Evolutionary conservation across 2,113 vertebrate genomes (phyloP).

Genomic region (Trematomus loennbergii): DNA sequence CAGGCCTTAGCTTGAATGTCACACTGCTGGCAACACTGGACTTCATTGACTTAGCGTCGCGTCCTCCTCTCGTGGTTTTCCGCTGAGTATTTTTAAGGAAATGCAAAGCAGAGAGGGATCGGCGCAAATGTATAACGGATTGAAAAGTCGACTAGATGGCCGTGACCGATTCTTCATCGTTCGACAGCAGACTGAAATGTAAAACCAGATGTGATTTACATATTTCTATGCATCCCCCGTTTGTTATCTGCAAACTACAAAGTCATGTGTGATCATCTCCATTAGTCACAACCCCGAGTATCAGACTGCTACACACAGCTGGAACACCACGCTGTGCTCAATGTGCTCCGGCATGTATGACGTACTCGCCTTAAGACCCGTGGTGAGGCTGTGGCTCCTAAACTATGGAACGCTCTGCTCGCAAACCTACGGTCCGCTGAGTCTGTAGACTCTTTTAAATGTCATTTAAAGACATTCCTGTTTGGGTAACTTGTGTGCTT

Average conservation of each 20-base stretch:
- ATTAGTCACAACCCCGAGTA: background rate
- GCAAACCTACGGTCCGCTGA: no score
- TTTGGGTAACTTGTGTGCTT: no score
- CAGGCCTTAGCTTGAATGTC: slow-evolving; percentile 69
- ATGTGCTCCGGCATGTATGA: background rate
- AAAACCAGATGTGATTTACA: slow-evolving; percentile 27
- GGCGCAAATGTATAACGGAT: slow-evolving; percentile 10
- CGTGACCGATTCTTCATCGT: slow-evolving; percentile 16
- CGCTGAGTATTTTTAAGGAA: slow-evolving; percentile 15
- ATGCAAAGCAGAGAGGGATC: slow-evolving; percentile 18
- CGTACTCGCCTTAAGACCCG: no score
- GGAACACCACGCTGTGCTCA: background rate
- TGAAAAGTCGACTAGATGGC: slow-evolving; percentile 17
- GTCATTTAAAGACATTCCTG: no score
- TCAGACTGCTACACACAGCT: background rate
- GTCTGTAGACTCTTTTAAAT: no score
- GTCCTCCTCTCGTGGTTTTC: slow-evolving; percentile 46
- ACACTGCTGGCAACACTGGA: slow-evolving; percentile 59
- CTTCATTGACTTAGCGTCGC: slow-evolving; percentile 70
- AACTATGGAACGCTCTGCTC: no score
- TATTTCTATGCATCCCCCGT: slow-evolving; percentile 8
- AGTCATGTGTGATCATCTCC: slow-evolving; percentile 1
- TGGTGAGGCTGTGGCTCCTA: no score
- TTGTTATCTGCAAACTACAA: slow-evolving; percentile 19
- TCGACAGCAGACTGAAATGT: slow-evolving; percentile 11